These are phyloP conservation scores for Muntiacus muntjak DNA, from an alignment of 2,113 vertebrate genomes.

Conservation along the genomic window DNA sequence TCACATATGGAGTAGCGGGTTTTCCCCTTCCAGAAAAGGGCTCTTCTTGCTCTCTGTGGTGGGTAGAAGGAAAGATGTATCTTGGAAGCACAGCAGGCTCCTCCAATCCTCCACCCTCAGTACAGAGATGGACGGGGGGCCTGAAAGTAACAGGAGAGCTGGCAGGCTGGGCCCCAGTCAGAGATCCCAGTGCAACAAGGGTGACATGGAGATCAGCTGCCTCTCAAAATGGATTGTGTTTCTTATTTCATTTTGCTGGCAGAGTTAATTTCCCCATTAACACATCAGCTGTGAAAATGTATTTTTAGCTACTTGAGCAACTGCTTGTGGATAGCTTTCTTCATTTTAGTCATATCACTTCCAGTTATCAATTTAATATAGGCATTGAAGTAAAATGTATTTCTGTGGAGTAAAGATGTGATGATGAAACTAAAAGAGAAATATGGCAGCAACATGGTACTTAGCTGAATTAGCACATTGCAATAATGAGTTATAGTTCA, in stretches of 20 bases:
- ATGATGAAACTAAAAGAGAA: background rate
- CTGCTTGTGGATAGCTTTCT: background rate
- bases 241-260: background rate
- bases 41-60: background rate
- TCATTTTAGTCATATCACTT: conserved; percentile 1
- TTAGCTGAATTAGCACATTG: background rate
- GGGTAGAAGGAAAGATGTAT: background rate
- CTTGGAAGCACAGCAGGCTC: background rate
- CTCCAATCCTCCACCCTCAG: background rate
- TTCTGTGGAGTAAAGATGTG: background rate
- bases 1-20: background rate
- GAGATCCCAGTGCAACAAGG: background rate
- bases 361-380: background rate
- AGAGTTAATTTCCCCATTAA: background rate
- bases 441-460: background rate
- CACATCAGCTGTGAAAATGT: background rate
- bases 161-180: background rate
- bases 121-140: background rate
- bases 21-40: background rate
- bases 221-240: background rate
- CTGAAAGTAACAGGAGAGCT: background rate
- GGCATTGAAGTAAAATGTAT: background rate
- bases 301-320: background rate
- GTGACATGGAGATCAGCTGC: background rate
- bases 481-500: background rate